Base-by-base conservation (phyloP, 2,888 invertebrate species). In the Acholoe squamosa region DNA sequence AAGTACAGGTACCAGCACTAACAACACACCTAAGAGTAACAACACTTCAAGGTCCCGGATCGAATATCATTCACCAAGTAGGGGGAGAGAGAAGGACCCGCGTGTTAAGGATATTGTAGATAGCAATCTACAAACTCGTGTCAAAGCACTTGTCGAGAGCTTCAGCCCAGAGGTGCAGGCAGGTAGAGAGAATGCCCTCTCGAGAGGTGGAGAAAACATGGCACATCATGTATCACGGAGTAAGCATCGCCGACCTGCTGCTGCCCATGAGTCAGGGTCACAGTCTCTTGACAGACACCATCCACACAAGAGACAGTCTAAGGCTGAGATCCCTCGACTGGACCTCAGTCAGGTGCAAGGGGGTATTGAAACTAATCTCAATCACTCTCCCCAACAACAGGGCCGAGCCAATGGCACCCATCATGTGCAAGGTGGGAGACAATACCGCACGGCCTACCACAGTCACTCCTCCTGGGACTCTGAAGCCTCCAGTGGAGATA, bases 271-370 rank as follows among this genome's bases (percentile, higher is more conserved):
- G 3, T 25, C 76, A 25, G 33, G 34, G 14, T 22, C 80, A 16
- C 80, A 80, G 25, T 80, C 80, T 16, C 43, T 80, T 5, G 43
- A 43, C 80, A 80, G 80, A n/a, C 80, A 43, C 12, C n/a, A 19
- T 33, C 7, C n/a, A 22, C 80, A 43, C 34, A 80, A 34, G 80
- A 19, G 34, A 5, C 25, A 16, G n/a, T 33, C 80, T n/a, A 14
- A 43, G 80, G 80, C 25, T 0, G 43, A 34, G 22, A 54, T 86
- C 54, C 86, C 86, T 7, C 25, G 86, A 16, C 86, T 86, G 14
- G 86, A 86, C 54, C 86, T 86, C 54, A 80, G 80, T 19, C 80
- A 80, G 80, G 43, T 80, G 16, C 80, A 80, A 14, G 80, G 80
- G 0, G 25, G 16, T 28, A n/a, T 25, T 0, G 43, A 43, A 7